These are phyloP conservation scores for Bibio marci DNA, from an alignment of 2,888 invertebrate species.

Conservation along the genomic window DNA sequence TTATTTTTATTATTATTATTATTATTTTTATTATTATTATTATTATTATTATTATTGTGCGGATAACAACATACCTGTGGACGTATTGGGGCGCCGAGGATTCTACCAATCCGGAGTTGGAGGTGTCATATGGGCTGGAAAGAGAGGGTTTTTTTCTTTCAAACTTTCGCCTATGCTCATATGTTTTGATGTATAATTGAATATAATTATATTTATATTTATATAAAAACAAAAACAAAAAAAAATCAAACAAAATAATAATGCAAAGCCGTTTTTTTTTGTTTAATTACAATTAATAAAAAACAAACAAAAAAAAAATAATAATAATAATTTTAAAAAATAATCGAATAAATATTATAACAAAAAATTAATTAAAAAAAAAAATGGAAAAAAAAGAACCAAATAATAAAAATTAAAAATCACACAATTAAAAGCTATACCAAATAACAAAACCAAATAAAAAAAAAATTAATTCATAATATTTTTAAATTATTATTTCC, in stretches of 20 bases:
- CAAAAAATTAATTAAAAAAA: no score
- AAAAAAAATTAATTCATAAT: no score
- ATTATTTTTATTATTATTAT: neutral
- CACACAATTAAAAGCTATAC: no score
- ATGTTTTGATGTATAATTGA: no score
- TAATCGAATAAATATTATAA: no score
- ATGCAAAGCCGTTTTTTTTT: neutral
- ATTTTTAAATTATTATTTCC: no score
- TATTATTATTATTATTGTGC: neutral
- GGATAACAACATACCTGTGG: slow-evolving; percentile 5
- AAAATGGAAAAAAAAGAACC: no score
- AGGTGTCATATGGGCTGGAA: slow-evolving; percentile 7
- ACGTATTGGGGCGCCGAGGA: slow-evolving; percentile 6
- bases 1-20: neutral
- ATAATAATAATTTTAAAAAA: no score
- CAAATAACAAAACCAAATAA: no score
- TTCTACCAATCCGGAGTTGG: slow-evolving; percentile 6
- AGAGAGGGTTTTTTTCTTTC: slow-evolving; percentile 5
- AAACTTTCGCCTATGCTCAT: neutral
- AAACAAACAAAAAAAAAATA: no score
- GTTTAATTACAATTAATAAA: no score
- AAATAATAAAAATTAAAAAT: no score
- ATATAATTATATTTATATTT: neutral
- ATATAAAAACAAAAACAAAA: neutral
- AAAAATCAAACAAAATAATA: neutral